Evolutionary conservation across 2,113 vertebrate species (phyloP), one percentile per base, ranked within the genome.

Genomic region (Mixornis gularis): DNA sequence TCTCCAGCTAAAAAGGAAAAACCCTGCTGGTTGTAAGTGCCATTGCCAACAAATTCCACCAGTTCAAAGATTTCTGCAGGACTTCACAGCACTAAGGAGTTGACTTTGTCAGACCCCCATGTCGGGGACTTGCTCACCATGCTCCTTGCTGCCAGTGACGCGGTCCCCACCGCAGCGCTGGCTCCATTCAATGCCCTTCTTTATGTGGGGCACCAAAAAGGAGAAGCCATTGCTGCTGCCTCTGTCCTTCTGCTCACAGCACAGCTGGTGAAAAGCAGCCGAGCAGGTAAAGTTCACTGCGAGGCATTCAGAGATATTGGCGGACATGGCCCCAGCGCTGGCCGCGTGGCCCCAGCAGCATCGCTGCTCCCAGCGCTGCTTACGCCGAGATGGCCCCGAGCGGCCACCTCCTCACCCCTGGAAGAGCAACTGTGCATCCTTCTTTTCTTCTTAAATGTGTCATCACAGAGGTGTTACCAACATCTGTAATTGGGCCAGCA

Each of bases 341-440:
- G 41, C 32, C 2, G 0, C 11, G 5, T 3, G 8, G n/a, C 55
- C n/a, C 41, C 41, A 22, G 71, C 25, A 58, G 32, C 25, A 17
- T 1, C 18, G 70, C 40, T 1, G 1, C 18, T 56, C 22, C 22
- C 12, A 2, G 17, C 1, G 0, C 38, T 20, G 30, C 22, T 18
- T 3, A 0, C 0, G 2, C 29, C 4, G 1, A 10, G 22, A 20
- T 9, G 51, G 13, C 40, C 18, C 17, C 3, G 0, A 17, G 24
- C 1, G 7, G 12, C 5, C 7, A 0, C 17, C 17, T 55, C 24
- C 17, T 34, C 24, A 34, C 2, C 10, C 24, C 3, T 0, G 32
- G 30, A n/a, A 32, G 14, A 41, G 38, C 3, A 60, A 32, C 34
- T 25, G 20, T 0, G 0, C 0, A 1, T 46, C 3, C 3, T 4